Evolutionary conservation across 2,797 vertebrate species (phyloP).

Genomic region (Danio jaintianensis): DNA sequence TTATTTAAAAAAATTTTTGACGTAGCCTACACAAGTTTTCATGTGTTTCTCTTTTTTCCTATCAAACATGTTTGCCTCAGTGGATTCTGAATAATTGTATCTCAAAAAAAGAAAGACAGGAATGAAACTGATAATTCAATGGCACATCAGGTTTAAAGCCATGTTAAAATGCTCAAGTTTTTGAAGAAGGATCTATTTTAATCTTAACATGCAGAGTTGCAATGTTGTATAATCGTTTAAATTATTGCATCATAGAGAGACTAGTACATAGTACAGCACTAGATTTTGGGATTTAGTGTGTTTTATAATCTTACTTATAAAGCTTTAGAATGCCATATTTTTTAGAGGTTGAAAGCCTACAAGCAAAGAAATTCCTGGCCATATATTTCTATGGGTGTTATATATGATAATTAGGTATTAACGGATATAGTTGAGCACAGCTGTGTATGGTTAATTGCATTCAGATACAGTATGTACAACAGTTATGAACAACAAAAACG

Average conservation of each 20-base stretch:
- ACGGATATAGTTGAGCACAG: constrained; percentile 48
- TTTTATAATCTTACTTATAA: constrained; percentile 60
- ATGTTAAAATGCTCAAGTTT: constrained; percentile 64
- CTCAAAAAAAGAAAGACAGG: constrained; percentile 37
- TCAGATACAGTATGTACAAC: constrained; percentile 47
- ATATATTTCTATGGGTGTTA: constrained; percentile 64
- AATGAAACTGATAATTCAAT: constrained; percentile 36
- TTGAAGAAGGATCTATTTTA: constrained; percentile 71
- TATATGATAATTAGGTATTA: constrained; percentile 56
- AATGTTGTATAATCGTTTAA: constrained; percentile 57
- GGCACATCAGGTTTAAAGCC: constrained; percentile 73
- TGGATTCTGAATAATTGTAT: constrained; percentile 33
- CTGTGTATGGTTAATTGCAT: constrained; percentile 50
- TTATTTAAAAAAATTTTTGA: constrained; percentile 30
- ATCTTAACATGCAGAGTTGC: constrained; percentile 53
- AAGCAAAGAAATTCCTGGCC: constrained; percentile 56
- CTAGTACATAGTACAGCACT: constrained; percentile 49
- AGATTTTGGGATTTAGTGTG: constrained; percentile 49
- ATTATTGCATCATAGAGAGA: constrained; percentile 59
- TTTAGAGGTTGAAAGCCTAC: constrained; percentile 57
- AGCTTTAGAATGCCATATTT: constrained; percentile 66
- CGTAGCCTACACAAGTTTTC: constrained; percentile 30
- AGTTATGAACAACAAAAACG: constrained; percentile 2
- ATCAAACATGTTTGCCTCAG: constrained; percentile 31
- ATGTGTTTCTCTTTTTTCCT: constrained; percentile 1